Base-by-base conservation (phyloP, 2,113 vertebrate genomes). In the Cinclus cinclus region DNA sequence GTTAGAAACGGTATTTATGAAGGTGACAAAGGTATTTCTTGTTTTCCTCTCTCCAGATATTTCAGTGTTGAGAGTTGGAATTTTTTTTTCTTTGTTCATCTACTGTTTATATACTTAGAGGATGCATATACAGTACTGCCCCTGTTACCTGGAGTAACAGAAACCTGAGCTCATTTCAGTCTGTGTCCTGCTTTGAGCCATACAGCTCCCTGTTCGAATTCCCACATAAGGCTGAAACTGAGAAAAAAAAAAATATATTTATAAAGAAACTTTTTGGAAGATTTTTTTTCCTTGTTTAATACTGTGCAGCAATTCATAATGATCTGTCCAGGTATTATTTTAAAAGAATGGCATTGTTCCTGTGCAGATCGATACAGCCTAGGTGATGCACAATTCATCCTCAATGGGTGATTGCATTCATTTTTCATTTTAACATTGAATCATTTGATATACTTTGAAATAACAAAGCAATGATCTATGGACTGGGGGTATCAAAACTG, bases 371-470 rank as follows among this genome's bases (percentile, higher is more conserved):
- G 4, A 86, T 96, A 53, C 10, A 56, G 70, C 68, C 60, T 68
- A 91, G 71, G 53, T 87, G 94, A 93, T 96, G 83, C 37, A 58
- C 94, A 96, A 90, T 97, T 94, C 74, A 95, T 12, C 28, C 69
- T 94, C 67, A 96, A 33, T 88, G 76, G 76, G 30, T 0, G 1
- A 87, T 76, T 86, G 27, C 58, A 55, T 94, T 96, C 33, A 95
- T 98, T 97, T 97, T 96, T 95, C 83, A 95, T 94, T 73, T 73
- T 83, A 86, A 71, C 63, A 52, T 70, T 94, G 92, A 94, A 63
- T 95, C 64, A 93, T 93, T 95, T 93, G 70, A 83, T 96, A 42
- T 59, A 73, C 58, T 97, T 96, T 92, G 56, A 96, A 95, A 96
- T 95, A 81, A 69, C 77, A 96, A 96, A 96, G 64, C 55, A 89